Conservation (phyloP, 2,888 invertebrate species). For the Tanytarsus gracilentus region DNA sequence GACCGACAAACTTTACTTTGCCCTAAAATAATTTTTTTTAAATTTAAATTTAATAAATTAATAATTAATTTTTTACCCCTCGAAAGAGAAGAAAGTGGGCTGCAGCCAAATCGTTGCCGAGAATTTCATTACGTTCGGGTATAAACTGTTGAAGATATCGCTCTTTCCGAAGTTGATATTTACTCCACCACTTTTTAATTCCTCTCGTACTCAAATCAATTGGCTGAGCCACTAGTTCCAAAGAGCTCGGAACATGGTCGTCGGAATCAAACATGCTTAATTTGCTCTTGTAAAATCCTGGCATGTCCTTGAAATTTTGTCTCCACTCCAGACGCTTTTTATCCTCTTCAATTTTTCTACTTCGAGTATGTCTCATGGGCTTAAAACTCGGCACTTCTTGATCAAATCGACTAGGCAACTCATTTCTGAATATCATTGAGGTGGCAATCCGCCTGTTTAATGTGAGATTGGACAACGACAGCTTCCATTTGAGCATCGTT, state of each 20-base stretch:
- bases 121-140: slow-evolving; percentile 49
- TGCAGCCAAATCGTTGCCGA: slow-evolving; percentile 76
- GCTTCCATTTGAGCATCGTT: too few species aligned
- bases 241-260: slow-evolving; percentile 42
- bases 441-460: too few species aligned
- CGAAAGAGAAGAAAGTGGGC: slow-evolving; percentile 74
- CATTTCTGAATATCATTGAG: background rate
- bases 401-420: background rate
- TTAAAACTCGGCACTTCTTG: slow-evolving; percentile 5
- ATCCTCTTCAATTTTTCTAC: slow-evolving; percentile 36
- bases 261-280: slow-evolving; percentile 51
- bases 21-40: slow-evolving; percentile 33
- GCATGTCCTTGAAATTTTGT: slow-evolving; percentile 50
- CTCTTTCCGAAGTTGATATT: slow-evolving; percentile 45
- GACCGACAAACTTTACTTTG: slow-evolving; percentile 43
- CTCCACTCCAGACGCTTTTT: slow-evolving; percentile 52
- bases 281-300: slow-evolving; percentile 51
- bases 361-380: background rate
- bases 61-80: slow-evolving; percentile 61
- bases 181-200: slow-evolving; percentile 51
- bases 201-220: slow-evolving; percentile 19
- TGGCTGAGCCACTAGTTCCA: background rate
- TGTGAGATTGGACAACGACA: too few species aligned
- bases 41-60: slow-evolving; percentile 38
- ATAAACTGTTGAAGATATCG: slow-evolving; percentile 53